Percentiles rank a stretch among this genome's conserved stretches.
These are phyloP conservation scores for Protula sp. DNA, from an alignment of 2,888 invertebrate genomes.

Conservation along the genomic window DNA sequence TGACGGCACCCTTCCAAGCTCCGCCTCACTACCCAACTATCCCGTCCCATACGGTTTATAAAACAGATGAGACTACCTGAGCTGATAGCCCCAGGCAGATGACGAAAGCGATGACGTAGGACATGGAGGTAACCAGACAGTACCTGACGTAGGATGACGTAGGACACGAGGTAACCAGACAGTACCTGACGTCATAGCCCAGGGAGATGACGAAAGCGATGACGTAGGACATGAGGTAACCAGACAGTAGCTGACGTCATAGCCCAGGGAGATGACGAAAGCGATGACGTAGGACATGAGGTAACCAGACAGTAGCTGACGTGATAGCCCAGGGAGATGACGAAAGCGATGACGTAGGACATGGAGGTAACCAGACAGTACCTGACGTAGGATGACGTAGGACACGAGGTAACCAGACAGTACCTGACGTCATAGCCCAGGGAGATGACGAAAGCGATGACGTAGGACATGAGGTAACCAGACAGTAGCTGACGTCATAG, in stretches of 20 bases:
- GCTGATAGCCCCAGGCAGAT: slow-evolving; percentile 30
- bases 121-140: slow-evolving; percentile 59
- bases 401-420: too few relatives aligned
- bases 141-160: slow-evolving; percentile 2
- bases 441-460: slow-evolving; percentile 55
- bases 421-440: slow-evolving; percentile 3
- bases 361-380: slow-evolving; percentile 58
- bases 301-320: slow-evolving; percentile 49
- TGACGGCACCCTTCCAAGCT: too few relatives aligned
- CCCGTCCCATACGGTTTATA: too few relatives aligned
- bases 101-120: slow-evolving; percentile 60
- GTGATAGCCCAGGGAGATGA: slow-evolving; percentile 36
- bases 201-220: slow-evolving; percentile 54
- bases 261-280: slow-evolving; percentile 63
- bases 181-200: not conserved
- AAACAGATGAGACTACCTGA: not conserved
- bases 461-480: slow-evolving; percentile 61
- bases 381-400: slow-evolving; percentile 3
- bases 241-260: slow-evolving; percentile 60
- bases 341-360: slow-evolving; percentile 60
- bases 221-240: slow-evolving; percentile 61
- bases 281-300: slow-evolving; percentile 60
- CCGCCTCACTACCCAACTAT: too few relatives aligned
- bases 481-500: slow-evolving; percentile 61
- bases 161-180: too few relatives aligned